Conservation (phyloP, 2,797 vertebrate species). For the Channa striata region DNA sequence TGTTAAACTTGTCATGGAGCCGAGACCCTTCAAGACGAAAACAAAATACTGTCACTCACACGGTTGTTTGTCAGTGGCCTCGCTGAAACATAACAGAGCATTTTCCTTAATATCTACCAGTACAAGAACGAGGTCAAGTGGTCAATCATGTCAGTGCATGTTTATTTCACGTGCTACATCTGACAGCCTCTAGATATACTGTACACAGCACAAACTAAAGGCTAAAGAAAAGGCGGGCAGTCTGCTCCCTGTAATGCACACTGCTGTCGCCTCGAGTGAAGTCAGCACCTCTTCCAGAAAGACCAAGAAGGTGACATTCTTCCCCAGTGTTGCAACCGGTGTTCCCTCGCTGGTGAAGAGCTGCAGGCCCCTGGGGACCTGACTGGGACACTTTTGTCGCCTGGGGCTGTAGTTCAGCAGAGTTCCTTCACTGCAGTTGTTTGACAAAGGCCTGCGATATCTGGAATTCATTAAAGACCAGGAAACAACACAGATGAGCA, state of each 20-base stretch:
- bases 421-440: conserved; percentile 92
- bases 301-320: conserved; percentile 92
- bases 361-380: conserved; percentile 89
- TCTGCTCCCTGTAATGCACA: conserved; percentile 2
- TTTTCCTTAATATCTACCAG: conserved; percentile 46
- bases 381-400: conserved; percentile 89
- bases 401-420: conserved; percentile 88
- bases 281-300: conserved; percentile 90
- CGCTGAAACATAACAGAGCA: conserved; percentile 36
- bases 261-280: conserved; percentile 30
- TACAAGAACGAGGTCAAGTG: conserved; percentile 50
- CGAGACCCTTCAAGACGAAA: conserved; percentile 85
- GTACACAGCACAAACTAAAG: conserved; percentile 8
- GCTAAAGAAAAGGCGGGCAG: conserved; percentile 30
- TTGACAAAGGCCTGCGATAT: conserved; percentile 91
- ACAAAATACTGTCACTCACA: conserved; percentile 53
- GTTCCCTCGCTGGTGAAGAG: conserved; percentile 90
- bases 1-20: conserved; percentile 91
- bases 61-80: conserved; percentile 23
- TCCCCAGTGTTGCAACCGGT: conserved; percentile 86
- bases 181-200: conserved; percentile 52
- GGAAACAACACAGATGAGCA: conserved; percentile 25
- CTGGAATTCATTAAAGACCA: conserved; percentile 73
- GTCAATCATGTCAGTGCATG: conserved; percentile 52
- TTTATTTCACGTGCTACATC: conserved; percentile 45